Percentiles rank a stretch among this genome's conserved stretches.
These are phyloP conservation scores for Saiga tatarica DNA, from an alignment of 2,113 vertebrate species.

Conservation along the genomic window DNA sequence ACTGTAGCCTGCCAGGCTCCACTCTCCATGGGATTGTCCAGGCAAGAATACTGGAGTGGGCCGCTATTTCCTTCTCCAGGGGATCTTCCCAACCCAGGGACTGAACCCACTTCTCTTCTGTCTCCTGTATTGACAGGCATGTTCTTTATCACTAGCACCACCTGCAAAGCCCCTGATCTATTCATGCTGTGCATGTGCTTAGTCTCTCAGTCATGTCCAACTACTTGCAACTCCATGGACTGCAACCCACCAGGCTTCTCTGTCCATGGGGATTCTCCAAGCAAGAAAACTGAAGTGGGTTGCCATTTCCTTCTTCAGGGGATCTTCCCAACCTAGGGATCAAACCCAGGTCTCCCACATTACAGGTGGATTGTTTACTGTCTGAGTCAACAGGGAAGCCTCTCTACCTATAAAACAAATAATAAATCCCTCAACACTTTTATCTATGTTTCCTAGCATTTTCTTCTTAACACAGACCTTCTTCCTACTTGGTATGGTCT, in stretches of 20 bases:
- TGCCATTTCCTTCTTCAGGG: background rate
- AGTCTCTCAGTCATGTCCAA: background rate
- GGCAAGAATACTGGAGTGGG: background rate
- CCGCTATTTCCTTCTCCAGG: background rate
- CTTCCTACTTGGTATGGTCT: background rate
- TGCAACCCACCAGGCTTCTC: background rate
- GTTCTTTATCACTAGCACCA: background rate
- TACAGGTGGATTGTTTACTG: background rate
- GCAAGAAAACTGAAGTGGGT: background rate
- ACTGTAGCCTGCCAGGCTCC: background rate
- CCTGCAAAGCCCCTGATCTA: background rate
- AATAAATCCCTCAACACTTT: background rate
- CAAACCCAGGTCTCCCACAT: background rate
- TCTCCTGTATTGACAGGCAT: background rate
- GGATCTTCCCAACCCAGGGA: background rate
- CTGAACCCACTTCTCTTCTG: background rate
- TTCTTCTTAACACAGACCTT: background rate
- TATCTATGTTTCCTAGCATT: background rate
- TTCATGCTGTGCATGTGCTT: background rate
- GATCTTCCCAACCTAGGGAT: background rate
- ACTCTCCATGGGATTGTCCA: background rate
- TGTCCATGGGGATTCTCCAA: background rate
- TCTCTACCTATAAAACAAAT: background rate
- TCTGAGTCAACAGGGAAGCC: background rate
- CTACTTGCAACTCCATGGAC: background rate